Conservation (phyloP, 1,140 invertebrate genomes). For the Augochlora pura region DNA sequence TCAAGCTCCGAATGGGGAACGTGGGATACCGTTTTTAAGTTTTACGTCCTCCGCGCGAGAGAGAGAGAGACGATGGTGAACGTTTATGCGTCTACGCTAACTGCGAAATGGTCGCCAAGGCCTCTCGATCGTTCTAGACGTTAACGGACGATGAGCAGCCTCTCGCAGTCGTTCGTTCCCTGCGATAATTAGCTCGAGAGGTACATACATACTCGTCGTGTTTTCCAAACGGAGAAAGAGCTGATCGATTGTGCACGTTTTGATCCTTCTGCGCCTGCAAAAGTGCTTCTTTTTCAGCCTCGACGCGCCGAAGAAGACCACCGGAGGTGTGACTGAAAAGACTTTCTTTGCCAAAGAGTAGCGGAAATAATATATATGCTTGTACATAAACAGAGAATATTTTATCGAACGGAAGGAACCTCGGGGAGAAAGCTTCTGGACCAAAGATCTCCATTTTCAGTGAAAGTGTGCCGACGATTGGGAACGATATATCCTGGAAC, state of each 20-base stretch:
- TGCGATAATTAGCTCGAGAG: too few species aligned
- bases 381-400: constrained; percentile 2
- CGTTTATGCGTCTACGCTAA: background rate
- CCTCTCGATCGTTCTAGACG: background rate
- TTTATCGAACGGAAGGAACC: background rate
- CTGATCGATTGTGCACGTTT: background rate
- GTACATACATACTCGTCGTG: constrained; percentile 20
- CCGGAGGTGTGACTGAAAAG: constrained; percentile 1
- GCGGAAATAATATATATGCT: background rate
- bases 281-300: constrained; percentile 58
- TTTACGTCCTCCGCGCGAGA: background rate
- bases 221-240: background rate
- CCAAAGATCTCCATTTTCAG: too few species aligned
- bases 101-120: constrained; percentile 1
- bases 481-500: too few species aligned
- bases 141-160: background rate
- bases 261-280: background rate
- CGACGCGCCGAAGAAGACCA: constrained; percentile 55
- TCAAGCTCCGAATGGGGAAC: constrained; percentile 11
- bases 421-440: background rate
- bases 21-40: background rate
- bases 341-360: constrained; percentile 50
- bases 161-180: too few species aligned
- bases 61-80: background rate
- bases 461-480: too few species aligned